Base-by-base conservation (phyloP, 2,113 vertebrate species). In the Empidonax alnorum region DNA sequence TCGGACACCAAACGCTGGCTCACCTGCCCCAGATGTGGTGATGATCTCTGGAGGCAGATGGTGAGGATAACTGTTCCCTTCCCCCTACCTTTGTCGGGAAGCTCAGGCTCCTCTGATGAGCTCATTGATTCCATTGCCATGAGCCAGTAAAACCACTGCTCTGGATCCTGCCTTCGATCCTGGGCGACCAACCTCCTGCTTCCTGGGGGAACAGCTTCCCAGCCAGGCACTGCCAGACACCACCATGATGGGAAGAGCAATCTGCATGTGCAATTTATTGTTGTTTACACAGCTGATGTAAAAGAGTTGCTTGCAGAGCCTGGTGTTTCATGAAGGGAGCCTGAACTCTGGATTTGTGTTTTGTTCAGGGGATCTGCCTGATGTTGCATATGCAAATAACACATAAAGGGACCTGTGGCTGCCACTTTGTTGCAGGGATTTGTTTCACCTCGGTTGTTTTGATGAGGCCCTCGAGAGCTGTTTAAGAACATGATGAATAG, bases 51-150 rank as follows among this genome's bases (percentile, higher is more conserved):
- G 56, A 63, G 61, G 12, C 7, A 46, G 27, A 10, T 7, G 5
- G 28, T n/a, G 49, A 65, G 52, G 22, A 17, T 30, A 17, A 20
- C 50, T 46, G 14, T 14, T 87, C 89, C 63, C 89, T 77, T 84
- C 76, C 84, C 67, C 52, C 79, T 85, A 1, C 52, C 56, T 69
- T 49, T 56, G 31, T 10, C 6, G 9, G 52, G 61, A 37, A 66
- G 67, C 92, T 80, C 30, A 22, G 39, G 10, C 72, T 68, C 14
- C 41, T 83, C 17, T 8, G 79, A 20, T 93, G 91, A 96, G 93
- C 84, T 96, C 93, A 87, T 17, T 2, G 65, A 84, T 81, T 90
- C 80, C 91, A 58, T 63, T 23, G 69, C 89, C 46, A 4, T 31
- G 73, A 86, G 86, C 52, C 62, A 69, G 82, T 55, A 17, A 39